phyloP scores from a whole-genome alignment of 1,140 invertebrate genomes.

The Neotoxoptera formosana region DNA sequence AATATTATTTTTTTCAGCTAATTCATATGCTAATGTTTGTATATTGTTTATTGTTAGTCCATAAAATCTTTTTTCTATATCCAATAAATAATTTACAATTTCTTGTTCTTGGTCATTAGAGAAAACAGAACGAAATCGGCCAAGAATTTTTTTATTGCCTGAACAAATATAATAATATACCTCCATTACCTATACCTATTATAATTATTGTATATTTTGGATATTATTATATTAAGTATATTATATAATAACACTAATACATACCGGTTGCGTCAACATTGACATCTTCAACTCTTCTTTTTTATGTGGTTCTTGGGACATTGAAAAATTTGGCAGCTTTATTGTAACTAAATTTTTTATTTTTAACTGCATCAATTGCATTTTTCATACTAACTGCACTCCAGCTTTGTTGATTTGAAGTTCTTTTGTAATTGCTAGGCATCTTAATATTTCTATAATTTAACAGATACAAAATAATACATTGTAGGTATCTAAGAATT shows the following conservation, averaged over 20 bases:
- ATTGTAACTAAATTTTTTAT: neutral
- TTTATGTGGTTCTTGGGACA: neutral
- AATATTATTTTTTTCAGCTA: conserved; percentile 31
- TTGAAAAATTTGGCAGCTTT: neutral
- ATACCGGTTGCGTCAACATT: neutral
- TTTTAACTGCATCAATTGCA: neutral
- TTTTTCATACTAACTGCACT: neutral
- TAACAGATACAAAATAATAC: neutral
- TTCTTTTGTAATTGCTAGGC: neutral
- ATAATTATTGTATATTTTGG: neutral
- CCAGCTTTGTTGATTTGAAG: neutral
- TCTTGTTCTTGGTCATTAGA: neutral
- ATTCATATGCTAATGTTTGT: neutral
- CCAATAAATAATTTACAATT: neutral
- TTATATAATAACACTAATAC: neutral
- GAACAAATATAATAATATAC: neutral
- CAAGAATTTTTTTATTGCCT: conserved; percentile 6
- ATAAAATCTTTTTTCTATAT: conserved; percentile 21
- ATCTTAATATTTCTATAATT: conserved; percentile 14
- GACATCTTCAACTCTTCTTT: neutral
- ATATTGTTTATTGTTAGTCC: neutral
- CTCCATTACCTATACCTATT: too few species aligned
- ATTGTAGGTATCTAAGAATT: neutral
- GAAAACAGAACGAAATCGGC: neutral
- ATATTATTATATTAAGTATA: neutral